Conservation (phyloP, 92 coral and sea anemone species). For the Bergia sp. region DNA sequence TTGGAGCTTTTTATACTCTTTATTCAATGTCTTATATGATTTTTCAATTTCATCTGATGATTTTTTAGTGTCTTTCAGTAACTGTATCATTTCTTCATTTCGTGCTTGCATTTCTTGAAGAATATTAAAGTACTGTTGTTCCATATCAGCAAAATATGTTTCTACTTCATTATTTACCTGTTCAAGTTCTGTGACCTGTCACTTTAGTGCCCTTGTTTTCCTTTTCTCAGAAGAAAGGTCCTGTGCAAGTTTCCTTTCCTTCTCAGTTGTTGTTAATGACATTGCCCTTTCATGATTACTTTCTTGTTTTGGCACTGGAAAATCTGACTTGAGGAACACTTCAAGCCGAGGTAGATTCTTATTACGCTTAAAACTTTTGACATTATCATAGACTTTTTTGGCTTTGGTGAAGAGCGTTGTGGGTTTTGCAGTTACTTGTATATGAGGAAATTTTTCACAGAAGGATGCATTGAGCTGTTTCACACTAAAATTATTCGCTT, state of each 20-base stretch:
- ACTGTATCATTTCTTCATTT: not conserved
- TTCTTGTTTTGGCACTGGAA: conserved; percentile 13
- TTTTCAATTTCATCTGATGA: not conserved
- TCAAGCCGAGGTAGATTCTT: not conserved
- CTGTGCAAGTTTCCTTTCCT: conserved; percentile 35
- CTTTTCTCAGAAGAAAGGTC: conserved; percentile 28
- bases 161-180: conserved; percentile 26
- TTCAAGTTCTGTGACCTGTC: conserved; percentile 14
- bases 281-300: conserved; percentile 17
- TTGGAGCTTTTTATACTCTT: not conserved
- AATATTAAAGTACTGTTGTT: not conserved
- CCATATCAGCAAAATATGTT: conserved; percentile 4
- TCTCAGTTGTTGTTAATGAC: conserved; percentile 31
- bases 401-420: too few relatives aligned
- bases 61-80: not conserved
- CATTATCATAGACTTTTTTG: too few relatives aligned
- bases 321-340: conserved; percentile 8
- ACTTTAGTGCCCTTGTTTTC: conserved; percentile 25
- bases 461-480: too few relatives aligned
- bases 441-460: too few relatives aligned
- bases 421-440: too few relatives aligned
- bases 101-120: conserved; percentile 11
- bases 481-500: too few relatives aligned
- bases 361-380: too few relatives aligned
- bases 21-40: not conserved